Conservation (phyloP, 2,888 invertebrate species). For the Brassicogethes aeneus region DNA sequence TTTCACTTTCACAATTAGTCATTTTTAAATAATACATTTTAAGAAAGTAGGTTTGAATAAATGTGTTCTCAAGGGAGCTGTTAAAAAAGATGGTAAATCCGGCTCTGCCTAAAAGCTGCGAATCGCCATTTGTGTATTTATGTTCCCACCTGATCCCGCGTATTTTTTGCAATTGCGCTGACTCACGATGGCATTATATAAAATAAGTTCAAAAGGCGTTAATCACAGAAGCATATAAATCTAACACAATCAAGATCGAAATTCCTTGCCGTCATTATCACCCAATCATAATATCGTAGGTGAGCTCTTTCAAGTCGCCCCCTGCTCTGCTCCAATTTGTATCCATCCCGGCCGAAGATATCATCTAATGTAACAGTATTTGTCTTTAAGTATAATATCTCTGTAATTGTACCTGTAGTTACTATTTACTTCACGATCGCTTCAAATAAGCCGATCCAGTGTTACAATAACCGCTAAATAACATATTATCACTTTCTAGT, state of each 20-base stretch:
- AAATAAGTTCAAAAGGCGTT: background rate
- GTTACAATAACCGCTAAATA: no score
- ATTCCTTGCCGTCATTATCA: background rate
- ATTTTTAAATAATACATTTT: no score
- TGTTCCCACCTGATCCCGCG: background rate
- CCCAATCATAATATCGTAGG: background rate
- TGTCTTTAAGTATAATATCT: background rate
- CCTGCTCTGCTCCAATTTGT: background rate
- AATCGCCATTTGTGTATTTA: background rate
- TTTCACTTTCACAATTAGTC: no score
- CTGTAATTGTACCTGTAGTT: background rate
- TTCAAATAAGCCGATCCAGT: no score
- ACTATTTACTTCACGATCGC: no score
- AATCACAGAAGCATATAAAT: background rate
- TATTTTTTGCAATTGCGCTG: background rate
- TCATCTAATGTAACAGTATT: background rate
- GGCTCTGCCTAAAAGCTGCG: background rate
- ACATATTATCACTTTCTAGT: no score
- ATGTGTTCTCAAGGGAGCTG: no score
- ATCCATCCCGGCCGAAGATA: background rate
- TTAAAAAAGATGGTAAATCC: no score
- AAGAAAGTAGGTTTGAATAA: no score
- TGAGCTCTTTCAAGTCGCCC: background rate
- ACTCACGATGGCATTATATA: background rate
- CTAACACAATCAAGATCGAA: background rate